These are phyloP conservation scores for Leucophenga montana DNA, from an alignment of 2,888 invertebrate species.

Conservation along the genomic window DNA sequence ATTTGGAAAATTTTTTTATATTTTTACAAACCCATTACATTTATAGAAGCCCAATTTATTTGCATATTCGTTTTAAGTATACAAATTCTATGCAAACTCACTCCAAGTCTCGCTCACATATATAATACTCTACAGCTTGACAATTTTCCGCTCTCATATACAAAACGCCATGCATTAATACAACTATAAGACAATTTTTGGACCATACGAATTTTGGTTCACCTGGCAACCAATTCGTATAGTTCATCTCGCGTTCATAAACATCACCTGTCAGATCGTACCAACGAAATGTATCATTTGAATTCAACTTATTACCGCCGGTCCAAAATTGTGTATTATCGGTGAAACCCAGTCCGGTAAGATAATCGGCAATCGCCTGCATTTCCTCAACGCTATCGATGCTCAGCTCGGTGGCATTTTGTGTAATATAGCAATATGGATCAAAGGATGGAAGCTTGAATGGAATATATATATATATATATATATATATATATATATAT, in stretches of 20 bases:
- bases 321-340: conserved; percentile 1
- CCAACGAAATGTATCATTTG: not conserved
- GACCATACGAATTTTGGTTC: not conserved
- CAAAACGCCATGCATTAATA: not conserved
- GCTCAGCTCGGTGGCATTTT: not conserved
- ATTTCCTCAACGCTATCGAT: conserved; percentile 5
- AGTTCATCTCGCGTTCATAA: not conserved
- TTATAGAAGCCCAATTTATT: too few relatives aligned
- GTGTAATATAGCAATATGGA: too few relatives aligned
- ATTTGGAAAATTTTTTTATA: too few relatives aligned
- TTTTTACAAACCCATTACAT: too few relatives aligned
- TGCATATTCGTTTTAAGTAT: too few relatives aligned
- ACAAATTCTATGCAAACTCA: too few relatives aligned
- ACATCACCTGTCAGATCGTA: not conserved
- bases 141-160: not conserved
- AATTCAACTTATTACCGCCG: not conserved
- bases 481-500: too few relatives aligned
- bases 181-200: not conserved
- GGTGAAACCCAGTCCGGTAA: not conserved
- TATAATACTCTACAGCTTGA: not conserved
- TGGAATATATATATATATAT: too few relatives aligned
- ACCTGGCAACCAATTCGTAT: not conserved
- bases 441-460: too few relatives aligned
- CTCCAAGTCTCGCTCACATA: too few relatives aligned
- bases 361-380: not conserved